Base-by-base conservation (phyloP, 2,888 invertebrate species). In the Lasioglossum lativentre region DNA sequence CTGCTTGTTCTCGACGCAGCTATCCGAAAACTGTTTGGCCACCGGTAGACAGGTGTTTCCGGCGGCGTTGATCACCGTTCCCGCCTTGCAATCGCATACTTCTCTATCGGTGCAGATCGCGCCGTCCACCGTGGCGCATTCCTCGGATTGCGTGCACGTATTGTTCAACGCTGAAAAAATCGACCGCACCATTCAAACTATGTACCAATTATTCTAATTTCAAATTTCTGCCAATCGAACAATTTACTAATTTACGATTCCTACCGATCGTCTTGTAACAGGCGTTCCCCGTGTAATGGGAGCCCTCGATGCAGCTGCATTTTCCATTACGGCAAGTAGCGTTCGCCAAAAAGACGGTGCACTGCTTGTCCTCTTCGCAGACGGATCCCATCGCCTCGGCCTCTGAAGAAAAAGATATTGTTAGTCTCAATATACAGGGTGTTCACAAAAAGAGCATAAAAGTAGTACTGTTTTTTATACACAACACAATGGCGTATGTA, bases 261-360 rank as follows among this genome's bases (percentile, higher is more conserved):
- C 68, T 77, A 93, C 93, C 89, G 16, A 79, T 63, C 3, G 34
- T 86, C 71, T 82, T 86, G 87, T 86, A 90, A 68, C 93, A 93
- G 16, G 52, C 66, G 30, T 86, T 78, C 19, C 75, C 59, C 0
- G 14, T 47, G 45, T 76, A 72, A 73, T 91, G 90, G 72, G 91
- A 92, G 27, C 91, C 93, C 1, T 82, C 8, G 23, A 82, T 63
- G 75, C 94, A 95, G 10, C 80, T 79, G 77, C 94, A 95, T 47
- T 86, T 86, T 0, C 86, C 83, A 5, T 87, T 80, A 5, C 63
- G 71, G 63, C 93, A 92, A 5, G 87, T 89, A 5, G 91, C 82
- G 71, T 93, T 90, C 14, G 78, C 38, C 27, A 89, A 59, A 10
- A 76, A 52, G 2, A 59, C 52, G 6, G 72, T 47, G 71, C 93